Evolutionary conservation across 2,888 invertebrate species (phyloP).

Genomic region (Trilocha varians): DNA sequence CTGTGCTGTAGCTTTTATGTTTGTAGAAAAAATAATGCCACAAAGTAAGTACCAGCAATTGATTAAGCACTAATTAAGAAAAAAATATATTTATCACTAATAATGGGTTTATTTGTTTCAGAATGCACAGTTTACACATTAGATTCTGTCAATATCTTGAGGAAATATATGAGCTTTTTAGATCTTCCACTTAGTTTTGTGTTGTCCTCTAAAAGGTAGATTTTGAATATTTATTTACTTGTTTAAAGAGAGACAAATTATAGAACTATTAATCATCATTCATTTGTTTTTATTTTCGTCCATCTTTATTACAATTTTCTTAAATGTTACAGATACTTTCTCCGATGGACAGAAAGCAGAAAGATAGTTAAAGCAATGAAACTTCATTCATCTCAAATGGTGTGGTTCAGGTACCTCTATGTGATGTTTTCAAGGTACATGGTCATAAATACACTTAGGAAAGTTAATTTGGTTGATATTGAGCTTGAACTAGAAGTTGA

Average conservation of each 20-base stretch:
- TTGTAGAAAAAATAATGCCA: slow-evolving; percentile 82
- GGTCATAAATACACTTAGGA: slow-evolving; percentile 88
- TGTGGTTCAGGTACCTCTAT: slow-evolving; percentile 95
- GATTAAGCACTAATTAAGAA: not conserved
- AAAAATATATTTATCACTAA: not conserved
- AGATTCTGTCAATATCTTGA: slow-evolving; percentile 86
- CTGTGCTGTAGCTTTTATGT: slow-evolving; percentile 85
- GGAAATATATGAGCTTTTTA: slow-evolving; percentile 88
- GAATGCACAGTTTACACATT: slow-evolving; percentile 88
- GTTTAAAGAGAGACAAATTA: too few relatives aligned
- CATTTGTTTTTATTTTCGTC: too few relatives aligned
- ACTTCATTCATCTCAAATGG: slow-evolving; percentile 90
- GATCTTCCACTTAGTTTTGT: slow-evolving; percentile 88
- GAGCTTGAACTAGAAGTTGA: slow-evolving; percentile 84
- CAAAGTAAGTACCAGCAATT: slow-evolving; percentile 70
- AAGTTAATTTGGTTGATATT: slow-evolving; percentile 82
- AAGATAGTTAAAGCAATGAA: slow-evolving; percentile 85
- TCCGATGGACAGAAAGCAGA: slow-evolving; percentile 74
- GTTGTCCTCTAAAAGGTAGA: slow-evolving; percentile 84
- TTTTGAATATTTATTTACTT: too few relatives aligned
- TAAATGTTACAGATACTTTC: slow-evolving; percentile 76
- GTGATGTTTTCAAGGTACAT: slow-evolving; percentile 92
- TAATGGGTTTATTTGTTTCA: slow-evolving; percentile 44
- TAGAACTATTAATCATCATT: too few relatives aligned
- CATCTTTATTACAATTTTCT: too few relatives aligned